Base-by-base conservation (phyloP, 2,888 invertebrate species). In the Oligia strigilis region DNA sequence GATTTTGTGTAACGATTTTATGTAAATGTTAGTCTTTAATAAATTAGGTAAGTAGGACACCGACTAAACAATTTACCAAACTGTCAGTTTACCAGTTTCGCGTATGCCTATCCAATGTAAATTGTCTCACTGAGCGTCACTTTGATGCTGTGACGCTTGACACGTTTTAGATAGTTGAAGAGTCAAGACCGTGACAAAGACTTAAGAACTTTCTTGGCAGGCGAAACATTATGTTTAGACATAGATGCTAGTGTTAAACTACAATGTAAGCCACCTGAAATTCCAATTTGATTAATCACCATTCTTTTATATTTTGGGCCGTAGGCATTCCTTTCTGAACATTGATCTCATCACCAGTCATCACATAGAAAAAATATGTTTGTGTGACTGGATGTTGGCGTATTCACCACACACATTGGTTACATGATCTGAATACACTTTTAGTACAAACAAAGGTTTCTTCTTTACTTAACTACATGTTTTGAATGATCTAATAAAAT, bases 141-240 rank as follows among this genome's bases (percentile, higher is more conserved):
- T 49, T 71, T 62, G 64, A 55, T 65, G 14, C 46, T 49, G 29
- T 78, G 60, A 36, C 70, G 55, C 3, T 46, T 49, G 52, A 66
- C 79, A 79, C 64, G 29, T 78, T 80, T 65, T 17, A 71, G 29
- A 78, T 83, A 62, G 52, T 70, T 78, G n/a, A 60, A 17, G 55
- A 84, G 40, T 71, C 40, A 66, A 82, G 70, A 71, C 73, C 84
- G 55, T 79, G 62, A 73, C 55, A 36, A 78, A 78, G 49, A 78
- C 71, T 81, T 65, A 19, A 62, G 40, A 74, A 66, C 60, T 74
- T 74, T 82, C 70, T 82, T 82, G 84, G 84, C 71, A 71, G 29
- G 29, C 70, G 49, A 55, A 23, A 46, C 46, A 23, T 70, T 55
- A 17, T 36, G n/a, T 78, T n/a, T 14, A 43, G 0, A 60, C 62